Conservation (phyloP, 2,888 invertebrate species). For the Argyresthia goedartella region DNA sequence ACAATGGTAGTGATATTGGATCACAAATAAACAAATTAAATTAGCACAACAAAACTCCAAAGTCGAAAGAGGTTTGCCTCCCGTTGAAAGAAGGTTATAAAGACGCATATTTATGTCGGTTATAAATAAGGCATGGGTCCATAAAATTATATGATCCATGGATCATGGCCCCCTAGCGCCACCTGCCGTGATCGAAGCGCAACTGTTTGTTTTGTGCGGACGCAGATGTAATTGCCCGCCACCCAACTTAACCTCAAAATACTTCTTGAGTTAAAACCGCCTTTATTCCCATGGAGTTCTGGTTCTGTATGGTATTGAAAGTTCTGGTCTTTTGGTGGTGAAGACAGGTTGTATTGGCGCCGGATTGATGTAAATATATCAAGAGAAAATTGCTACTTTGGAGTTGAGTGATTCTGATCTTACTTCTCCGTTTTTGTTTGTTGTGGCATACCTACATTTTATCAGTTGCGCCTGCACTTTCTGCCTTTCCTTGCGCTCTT, state of each 20-base stretch:
- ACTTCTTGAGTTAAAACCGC: neutral
- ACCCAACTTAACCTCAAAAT: neutral
- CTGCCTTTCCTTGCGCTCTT: too few relatives aligned
- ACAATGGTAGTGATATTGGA: too few relatives aligned
- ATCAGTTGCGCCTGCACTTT: too few relatives aligned
- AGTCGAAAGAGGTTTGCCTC: too few relatives aligned
- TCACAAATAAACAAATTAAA: too few relatives aligned
- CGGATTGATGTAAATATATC: constrained; percentile 6
- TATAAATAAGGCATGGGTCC: constrained; percentile 29
- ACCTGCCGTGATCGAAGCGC: constrained; percentile 33
- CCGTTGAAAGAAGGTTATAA: constrained; percentile 18
- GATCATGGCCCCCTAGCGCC: constrained; percentile 24
- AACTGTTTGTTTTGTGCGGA: constrained; percentile 14
- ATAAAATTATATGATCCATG: constrained; percentile 40
- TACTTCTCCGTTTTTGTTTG: neutral
- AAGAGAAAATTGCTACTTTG: constrained; percentile 8
- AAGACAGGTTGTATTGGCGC: neutral
- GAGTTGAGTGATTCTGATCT: constrained; percentile 7
- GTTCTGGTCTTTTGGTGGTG: neutral
- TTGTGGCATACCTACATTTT: too few relatives aligned
- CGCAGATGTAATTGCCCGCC: constrained; percentile 3
- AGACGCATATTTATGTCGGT: constrained; percentile 29
- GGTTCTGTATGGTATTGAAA: neutral
- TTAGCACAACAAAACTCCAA: too few relatives aligned
- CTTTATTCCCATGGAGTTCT: neutral